Evolutionary conservation across 2,797 vertebrate genomes (phyloP), one percentile per base, ranked within the genome.

Genomic region (Staurois parvus): DNA sequence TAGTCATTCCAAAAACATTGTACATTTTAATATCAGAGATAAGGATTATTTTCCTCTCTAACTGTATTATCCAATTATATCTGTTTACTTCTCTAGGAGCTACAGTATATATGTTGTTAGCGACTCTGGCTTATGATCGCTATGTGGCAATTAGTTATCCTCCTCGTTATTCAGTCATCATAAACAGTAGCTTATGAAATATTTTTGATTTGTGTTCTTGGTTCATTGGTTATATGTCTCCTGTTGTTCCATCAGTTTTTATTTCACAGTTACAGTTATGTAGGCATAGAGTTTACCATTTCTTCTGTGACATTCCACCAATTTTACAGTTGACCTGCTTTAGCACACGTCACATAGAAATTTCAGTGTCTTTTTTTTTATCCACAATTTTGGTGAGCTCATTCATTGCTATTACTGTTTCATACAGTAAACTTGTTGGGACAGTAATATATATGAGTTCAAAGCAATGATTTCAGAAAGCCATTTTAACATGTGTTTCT

Each of bases 1-100:
- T 85, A 17, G 88, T 87, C 17, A 69, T 90, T 29, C 90, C 91
- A 32, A 91, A 90, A 84, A 76, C 89, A 42, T 87, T 91, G 10
- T 70, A 84, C 52, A 89, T 78, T 29, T 52, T 89, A 48, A 48
- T 88, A 0, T 85, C 34, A 34, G 69, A 88, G n/a, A 80, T 26
- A 17, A 89, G 30, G 12, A 73, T 28, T 11, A 64, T 85, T 79
- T 40, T 37, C 2, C 70, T 79, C 1, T 64, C 69, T 21, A 66
- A n/a, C 15, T 85, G 84, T 48, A 29, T 85, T 28, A 4, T 75
- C 19, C 84, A 85, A 15, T 2, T 68, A 3, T 85, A 75, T 42
- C 8, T 80, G 26, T 80, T 74, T 30, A 37, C 56, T 59, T 68
- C 67, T 4, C 37, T 84, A 42, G 85, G 85, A 1, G 66, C 76